Percentiles rank a stretch among this genome's conserved stretches.
Evolutionary conservation across 2,113 vertebrate species (phyloP).

Genomic region (Trochalopteron elliotii): DNA sequence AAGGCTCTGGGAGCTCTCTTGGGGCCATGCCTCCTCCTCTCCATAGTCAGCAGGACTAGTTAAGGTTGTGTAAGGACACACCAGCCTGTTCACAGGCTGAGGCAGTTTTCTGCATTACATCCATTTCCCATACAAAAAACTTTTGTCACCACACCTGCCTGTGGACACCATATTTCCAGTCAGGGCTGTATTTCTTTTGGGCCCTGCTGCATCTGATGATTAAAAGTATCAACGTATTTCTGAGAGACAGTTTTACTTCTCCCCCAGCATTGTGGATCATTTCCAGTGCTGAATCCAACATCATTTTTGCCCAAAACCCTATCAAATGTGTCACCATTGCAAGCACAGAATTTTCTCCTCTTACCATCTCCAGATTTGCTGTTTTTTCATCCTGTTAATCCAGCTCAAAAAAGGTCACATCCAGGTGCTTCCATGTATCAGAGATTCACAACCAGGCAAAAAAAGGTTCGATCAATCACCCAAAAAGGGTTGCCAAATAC

Average conservation of each 20-base stretch:
- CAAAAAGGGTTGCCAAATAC: not conserved
- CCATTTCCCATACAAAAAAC: not conserved
- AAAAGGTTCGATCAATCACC: not conserved
- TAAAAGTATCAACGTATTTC: not conserved
- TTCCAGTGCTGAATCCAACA: not conserved
- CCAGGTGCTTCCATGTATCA: not conserved
- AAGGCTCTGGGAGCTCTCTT: not conserved
- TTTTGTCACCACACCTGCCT: not conserved
- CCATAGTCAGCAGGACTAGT: not conserved
- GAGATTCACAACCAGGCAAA: not conserved
- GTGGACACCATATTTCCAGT: not conserved
- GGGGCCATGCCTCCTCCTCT: not conserved
- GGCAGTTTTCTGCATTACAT: not conserved
- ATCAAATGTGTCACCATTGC: not conserved
- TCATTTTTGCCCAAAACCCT: not conserved
- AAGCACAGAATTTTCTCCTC: not conserved
- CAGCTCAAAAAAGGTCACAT: not conserved
- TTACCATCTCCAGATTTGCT: not conserved
- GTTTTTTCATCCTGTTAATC: not conserved
- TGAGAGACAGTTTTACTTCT: not conserved
- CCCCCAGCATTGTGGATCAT: not conserved
- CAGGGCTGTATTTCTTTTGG: accelerated
- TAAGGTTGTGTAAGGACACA: not conserved
- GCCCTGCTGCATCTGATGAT: not conserved
- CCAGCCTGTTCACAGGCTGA: not conserved